Evolutionary conservation across 1,140 invertebrate species (phyloP).

Genomic region (Antheraea pernyi): DNA sequence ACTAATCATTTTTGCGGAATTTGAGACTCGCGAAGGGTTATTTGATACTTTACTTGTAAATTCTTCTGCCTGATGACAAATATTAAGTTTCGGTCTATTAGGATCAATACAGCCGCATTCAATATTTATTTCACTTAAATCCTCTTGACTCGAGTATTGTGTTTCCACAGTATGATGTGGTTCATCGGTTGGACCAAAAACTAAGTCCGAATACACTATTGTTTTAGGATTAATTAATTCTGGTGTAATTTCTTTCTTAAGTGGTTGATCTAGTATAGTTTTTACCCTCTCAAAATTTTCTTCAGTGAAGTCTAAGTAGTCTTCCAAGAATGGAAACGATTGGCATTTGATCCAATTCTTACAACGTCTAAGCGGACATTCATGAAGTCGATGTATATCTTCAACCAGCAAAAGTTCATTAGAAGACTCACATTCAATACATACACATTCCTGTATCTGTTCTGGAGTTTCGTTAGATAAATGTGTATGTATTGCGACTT

Average conservation of each 20-base stretch:
- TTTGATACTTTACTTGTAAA: slow-evolving; percentile 17
- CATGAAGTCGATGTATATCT: slow-evolving; percentile 36
- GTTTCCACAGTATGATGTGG: slow-evolving; percentile 41
- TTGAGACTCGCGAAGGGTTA: neutral
- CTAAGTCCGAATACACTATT: slow-evolving; percentile 41
- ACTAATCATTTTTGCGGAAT: slow-evolving; percentile 21
- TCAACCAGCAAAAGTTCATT: slow-evolving; percentile 40
- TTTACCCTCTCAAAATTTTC: slow-evolving; percentile 55
- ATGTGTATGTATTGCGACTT: slow-evolving; percentile 1
- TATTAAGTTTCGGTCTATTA: neutral
- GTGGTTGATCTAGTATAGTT: slow-evolving; percentile 34
- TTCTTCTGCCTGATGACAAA: slow-evolving; percentile 13
- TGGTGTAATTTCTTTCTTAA: slow-evolving; percentile 18
- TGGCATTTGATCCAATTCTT: slow-evolving; percentile 32
- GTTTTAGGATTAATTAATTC: slow-evolving; percentile 38
- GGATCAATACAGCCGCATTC: slow-evolving; percentile 29
- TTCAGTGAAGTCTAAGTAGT: slow-evolving; percentile 59
- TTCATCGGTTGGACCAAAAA: slow-evolving; percentile 55
- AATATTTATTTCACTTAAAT: slow-evolving; percentile 18
- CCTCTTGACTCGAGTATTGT: slow-evolving; percentile 64
- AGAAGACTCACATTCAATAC: slow-evolving; percentile 32
- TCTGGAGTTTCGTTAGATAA: neutral
- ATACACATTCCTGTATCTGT: slow-evolving; percentile 5
- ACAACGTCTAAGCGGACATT: slow-evolving; percentile 56
- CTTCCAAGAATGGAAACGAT: slow-evolving; percentile 45